Percentiles rank a stretch among this genome's conserved stretches.
Conservation (phyloP, 2,797 vertebrate genomes). For the Mormyrus proboscirostris region DNA sequence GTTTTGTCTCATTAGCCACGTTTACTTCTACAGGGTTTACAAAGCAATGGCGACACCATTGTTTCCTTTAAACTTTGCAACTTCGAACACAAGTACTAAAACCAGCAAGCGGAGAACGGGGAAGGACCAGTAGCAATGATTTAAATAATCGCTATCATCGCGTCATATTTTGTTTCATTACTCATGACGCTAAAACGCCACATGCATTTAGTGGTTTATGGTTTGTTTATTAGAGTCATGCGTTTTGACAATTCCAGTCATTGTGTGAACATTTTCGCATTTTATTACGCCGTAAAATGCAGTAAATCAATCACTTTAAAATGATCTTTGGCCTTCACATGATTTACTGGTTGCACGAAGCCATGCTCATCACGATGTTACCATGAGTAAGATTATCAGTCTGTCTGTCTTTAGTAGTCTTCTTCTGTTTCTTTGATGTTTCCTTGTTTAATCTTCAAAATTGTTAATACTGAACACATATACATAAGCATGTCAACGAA, state of each 20-base stretch:
- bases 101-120: not conserved
- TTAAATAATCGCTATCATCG: conserved; percentile 67
- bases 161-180: conserved; percentile 64
- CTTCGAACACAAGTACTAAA: not conserved
- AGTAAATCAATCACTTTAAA: conserved; percentile 68
- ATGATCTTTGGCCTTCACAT: conserved; percentile 41
- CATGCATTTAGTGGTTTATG: conserved; percentile 74
- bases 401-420: not conserved
- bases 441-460: not conserved
- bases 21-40: not conserved
- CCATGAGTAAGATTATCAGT: not conserved
- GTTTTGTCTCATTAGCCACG: not conserved
- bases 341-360: conserved; percentile 21
- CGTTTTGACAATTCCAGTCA: conserved; percentile 67
- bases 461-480: not conserved
- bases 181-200: conserved; percentile 73
- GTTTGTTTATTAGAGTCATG: conserved; percentile 75
- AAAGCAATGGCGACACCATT: not conserved
- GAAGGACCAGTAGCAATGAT: conserved; percentile 40
- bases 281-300: conserved; percentile 74
- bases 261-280: conserved; percentile 60
- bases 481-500: not conserved
- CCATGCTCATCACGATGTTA: not conserved
- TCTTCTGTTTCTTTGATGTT: not conserved
- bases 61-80: not conserved